phyloP scores from a whole-genome alignment of 1,140 invertebrate species.

The Orchesella cincta region DNA sequence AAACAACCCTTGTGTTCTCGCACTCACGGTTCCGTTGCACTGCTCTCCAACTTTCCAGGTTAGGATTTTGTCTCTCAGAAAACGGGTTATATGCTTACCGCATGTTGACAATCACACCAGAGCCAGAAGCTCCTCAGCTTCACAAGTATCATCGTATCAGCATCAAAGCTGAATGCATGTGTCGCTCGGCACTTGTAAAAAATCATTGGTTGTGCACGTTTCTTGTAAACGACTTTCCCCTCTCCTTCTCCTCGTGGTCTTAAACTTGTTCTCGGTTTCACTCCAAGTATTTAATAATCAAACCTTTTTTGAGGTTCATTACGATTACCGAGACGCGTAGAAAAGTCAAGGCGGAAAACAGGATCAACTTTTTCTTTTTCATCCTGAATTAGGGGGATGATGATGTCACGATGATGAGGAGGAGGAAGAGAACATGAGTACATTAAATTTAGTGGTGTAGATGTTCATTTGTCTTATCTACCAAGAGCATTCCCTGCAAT shows the following conservation, averaged over 20 bases:
- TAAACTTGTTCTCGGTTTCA: background rate
- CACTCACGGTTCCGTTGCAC: too few relatives aligned
- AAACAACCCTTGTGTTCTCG: too few relatives aligned
- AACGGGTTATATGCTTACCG: too few relatives aligned
- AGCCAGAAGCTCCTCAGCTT: background rate
- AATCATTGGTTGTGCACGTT: background rate
- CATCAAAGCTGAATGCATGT: too few relatives aligned
- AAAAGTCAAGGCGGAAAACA: constrained; percentile 27
- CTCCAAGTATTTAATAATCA: constrained; percentile 1
- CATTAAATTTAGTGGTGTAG: background rate
- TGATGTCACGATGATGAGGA: background rate
- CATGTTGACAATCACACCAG: background rate
- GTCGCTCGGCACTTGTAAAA: background rate
- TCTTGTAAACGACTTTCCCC: background rate
- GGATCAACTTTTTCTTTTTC: constrained; percentile 22
- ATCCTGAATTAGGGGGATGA: constrained; percentile 27
- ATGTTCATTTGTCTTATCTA: constrained; percentile 25
- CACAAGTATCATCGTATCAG: background rate
- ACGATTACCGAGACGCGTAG: constrained; percentile 1
- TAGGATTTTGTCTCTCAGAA: too few relatives aligned
- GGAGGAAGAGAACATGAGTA: constrained; percentile 25
- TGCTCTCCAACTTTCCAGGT: too few relatives aligned
- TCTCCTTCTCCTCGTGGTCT: background rate
- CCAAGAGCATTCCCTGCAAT: background rate
- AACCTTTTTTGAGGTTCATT: background rate